Base-by-base conservation (phyloP, 2,797 vertebrate genomes). In the Sebastes oblongus region DNA sequence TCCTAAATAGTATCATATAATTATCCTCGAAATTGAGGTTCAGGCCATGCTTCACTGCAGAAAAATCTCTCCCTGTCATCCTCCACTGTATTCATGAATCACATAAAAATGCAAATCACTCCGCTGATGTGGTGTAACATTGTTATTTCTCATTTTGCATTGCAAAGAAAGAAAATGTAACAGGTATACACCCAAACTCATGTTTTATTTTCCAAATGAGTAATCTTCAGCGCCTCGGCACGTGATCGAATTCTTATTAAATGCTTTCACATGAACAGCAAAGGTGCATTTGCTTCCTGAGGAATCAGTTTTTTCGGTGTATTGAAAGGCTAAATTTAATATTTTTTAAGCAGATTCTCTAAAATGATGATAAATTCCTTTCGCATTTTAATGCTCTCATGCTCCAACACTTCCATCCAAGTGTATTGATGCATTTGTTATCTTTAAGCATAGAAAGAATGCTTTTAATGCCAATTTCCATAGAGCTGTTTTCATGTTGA, bases 31-130 rank as follows among this genome's bases (percentile, higher is more conserved):
- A 89, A 92, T 88, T 87, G 90, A 86, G 80, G 90, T 86, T 79
- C 65, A 66, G 82, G 88, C 65, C 78, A 88, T 83, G 83, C 85
- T 75, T 85, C 78, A 68, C 79, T 85, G 86, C 86, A 72, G 87
- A 67, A 24, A 80, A 81, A 73, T 62, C 77, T 68, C 72, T 30
- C 78, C 78, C 60, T 27, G 75, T 77, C 75, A 80, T 82, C 80
- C 66, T 74, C 76, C 68, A 42, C 79, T 75, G 83, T 73, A 73
- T 89, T 88, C 87, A 88, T 58, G 64, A 89, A 90, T 91, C 91
- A 76, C 81, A 91, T 92, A 86, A 91, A 94, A 90, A 94, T 95
- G 91, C 85, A 94, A 94, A 94, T 93, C 74, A 67, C 85, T 74
- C 58, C 10, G 30, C 82, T 85, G 86, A 89, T 86, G 79, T 74